Evolutionary conservation across 1,140 invertebrate genomes (phyloP), one percentile per base, ranked within the genome.

Genomic region (Bombus picipes): DNA sequence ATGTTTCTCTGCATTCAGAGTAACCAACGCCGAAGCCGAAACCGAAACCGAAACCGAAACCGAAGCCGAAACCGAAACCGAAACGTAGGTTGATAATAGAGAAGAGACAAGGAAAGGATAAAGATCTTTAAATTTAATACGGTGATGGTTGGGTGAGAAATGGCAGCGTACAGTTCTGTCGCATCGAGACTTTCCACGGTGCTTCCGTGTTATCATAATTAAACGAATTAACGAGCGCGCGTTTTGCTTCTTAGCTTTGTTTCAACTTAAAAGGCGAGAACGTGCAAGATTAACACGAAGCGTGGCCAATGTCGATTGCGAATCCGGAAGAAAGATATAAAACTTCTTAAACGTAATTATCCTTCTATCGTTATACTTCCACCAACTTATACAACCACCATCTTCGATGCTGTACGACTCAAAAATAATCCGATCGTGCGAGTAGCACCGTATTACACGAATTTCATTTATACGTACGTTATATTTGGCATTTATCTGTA

Each of bases 171-270:
- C 65, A 43, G 57, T 71, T 82, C 43, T 57, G 87, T 80, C 87
- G 66, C 79, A 75, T 85, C 86, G 86, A n/a, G 37, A 74, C 22
- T 81, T 81, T 43, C 66, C 77, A 28, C 68, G 68, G 18, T 53
- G 71, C 88, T 89, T 89, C 88, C 88, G 88, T 65, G 87, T 85
- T 75, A 34, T 78, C 53, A 81, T 75, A 88, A 89, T 89, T 88
- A 89, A 89, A 88, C 76, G 77, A 68, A 85, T 88, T 89, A 88
- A 88, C 39, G 81, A 88, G 86, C 86, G 87, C 57, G 68, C 65
- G 59, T 65, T 82, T 81, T 62, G 37, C 70, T 43, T 82, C 47
- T 65, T 32, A 47, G 65, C 57, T 82, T 37, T 32, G 39, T 74
- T 65, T 34, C 71, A 0, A 32, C 43, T 81, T 39, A 13, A 71